A percentile compares a stretch with the other conserved stretches of the same genome.
These are phyloP conservation scores for Hypsibius dujardini DNA, from an alignment of 1,140 invertebrate species.

Conservation along the genomic window DNA sequence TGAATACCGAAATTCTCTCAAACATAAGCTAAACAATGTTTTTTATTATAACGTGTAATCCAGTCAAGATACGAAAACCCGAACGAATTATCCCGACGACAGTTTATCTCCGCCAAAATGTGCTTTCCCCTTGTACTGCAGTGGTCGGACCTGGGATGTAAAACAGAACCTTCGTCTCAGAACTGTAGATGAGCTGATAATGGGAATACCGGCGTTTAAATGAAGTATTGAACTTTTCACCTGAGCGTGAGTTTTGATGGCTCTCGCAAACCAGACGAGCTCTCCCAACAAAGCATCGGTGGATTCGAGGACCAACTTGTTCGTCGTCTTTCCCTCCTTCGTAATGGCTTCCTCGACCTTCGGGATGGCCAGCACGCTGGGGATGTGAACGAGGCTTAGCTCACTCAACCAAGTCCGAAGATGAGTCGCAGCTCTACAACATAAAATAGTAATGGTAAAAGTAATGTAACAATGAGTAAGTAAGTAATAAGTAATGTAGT, in stretches of 20 bases:
- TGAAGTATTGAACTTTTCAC: not conserved
- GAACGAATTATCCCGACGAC: not conserved
- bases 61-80: not conserved
- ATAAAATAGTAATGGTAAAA: not conserved
- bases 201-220: not conserved
- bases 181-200: not conserved
- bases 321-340: too few species aligned
- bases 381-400: conserved; percentile 3
- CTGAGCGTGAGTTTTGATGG: too few species aligned
- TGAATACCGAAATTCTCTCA: too few species aligned
- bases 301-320: too few species aligned
- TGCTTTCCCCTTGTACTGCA: too few species aligned
- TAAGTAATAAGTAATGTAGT: not conserved
- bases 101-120: too few species aligned
- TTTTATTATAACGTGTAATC: too few species aligned
- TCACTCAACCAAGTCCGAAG: not conserved
- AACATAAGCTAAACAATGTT: too few species aligned
- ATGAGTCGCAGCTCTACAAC: not conserved
- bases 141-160: too few species aligned
- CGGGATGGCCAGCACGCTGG: conserved; percentile 7
- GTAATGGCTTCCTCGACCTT: too few species aligned
- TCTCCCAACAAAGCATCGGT: too few species aligned
- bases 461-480: not conserved
- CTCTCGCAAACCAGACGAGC: too few species aligned
- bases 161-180: not conserved